Evolutionary conservation across 2,797 vertebrate species (phyloP).

Genomic region (Cottoperca gobio): DNA sequence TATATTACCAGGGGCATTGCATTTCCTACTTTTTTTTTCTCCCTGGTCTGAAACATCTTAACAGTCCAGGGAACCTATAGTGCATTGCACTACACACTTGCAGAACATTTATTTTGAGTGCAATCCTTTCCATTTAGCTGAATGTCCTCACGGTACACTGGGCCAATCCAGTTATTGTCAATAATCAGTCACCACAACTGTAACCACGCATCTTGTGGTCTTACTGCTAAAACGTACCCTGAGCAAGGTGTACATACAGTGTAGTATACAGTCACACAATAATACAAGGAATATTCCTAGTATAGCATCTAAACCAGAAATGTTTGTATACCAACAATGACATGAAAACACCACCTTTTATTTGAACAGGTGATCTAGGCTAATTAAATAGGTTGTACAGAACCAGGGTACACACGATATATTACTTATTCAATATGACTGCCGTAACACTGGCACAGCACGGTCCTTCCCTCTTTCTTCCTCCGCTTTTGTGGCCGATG

Average conservation of each 20-base stretch:
- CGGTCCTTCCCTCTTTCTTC: neutral
- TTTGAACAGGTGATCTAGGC: neutral
- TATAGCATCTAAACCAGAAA: neutral
- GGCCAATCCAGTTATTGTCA: conserved; percentile 6
- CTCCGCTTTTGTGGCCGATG: conserved; percentile 9
- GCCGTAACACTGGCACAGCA: neutral
- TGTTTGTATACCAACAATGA: neutral
- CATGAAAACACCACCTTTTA: neutral
- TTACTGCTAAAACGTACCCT: neutral
- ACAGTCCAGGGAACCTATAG: neutral
- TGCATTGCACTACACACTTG: conserved; percentile 7
- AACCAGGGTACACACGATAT: neutral
- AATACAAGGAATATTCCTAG: neutral
- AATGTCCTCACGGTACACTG: conserved; percentile 12
- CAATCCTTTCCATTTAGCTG: conserved; percentile 14
- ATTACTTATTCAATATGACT: neutral
- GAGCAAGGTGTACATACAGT: neutral
- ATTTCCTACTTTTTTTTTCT: neutral
- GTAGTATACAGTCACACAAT: neutral
- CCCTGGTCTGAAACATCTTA: conserved; percentile 2
- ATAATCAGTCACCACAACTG: conserved; percentile 18
- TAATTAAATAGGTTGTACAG: neutral
- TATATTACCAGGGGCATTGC: conserved; percentile 15
- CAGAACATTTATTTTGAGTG: neutral
- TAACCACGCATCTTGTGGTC: conserved; percentile 6